A percentile compares a stretch with the other conserved stretches of the same genome.
These are phyloP conservation scores for Aegotheles bennettii DNA, from an alignment of 2,113 vertebrate species.

Conservation along the genomic window DNA sequence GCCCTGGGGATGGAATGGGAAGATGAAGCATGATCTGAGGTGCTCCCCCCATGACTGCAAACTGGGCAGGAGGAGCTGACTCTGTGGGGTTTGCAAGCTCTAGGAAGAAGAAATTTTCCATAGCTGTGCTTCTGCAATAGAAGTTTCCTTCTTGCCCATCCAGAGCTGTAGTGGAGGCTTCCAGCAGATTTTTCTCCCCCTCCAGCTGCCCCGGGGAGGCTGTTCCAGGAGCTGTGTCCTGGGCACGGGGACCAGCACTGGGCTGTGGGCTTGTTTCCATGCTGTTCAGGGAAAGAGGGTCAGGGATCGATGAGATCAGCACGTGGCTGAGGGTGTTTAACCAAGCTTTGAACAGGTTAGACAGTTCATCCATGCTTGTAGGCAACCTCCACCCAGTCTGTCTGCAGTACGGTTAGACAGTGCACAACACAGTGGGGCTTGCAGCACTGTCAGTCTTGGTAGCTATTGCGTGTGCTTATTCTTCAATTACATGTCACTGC, in stretches of 20 bases:
- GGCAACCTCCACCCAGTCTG: neutral
- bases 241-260: neutral
- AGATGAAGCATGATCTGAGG: fast-evolving
- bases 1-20: neutral
- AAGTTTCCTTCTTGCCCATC: neutral
- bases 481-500: neutral
- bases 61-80: neutral
- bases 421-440: neutral
- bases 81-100: neutral
- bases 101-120: neutral
- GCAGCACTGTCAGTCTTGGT: neutral
- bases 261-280: fast-evolving
- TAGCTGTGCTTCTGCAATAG: neutral
- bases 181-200: neutral
- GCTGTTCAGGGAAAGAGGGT: neutral
- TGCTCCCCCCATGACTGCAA: neutral
- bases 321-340: neutral
- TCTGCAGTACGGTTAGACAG: neutral
- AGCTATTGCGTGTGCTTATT: neutral
- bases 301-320: neutral
- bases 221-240: neutral
- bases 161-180: neutral
- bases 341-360: neutral
- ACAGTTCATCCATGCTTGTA: neutral
- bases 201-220: neutral